These are phyloP conservation scores for Psephotus haematonotus DNA, from an alignment of 2,113 vertebrate species.

Conservation along the genomic window DNA sequence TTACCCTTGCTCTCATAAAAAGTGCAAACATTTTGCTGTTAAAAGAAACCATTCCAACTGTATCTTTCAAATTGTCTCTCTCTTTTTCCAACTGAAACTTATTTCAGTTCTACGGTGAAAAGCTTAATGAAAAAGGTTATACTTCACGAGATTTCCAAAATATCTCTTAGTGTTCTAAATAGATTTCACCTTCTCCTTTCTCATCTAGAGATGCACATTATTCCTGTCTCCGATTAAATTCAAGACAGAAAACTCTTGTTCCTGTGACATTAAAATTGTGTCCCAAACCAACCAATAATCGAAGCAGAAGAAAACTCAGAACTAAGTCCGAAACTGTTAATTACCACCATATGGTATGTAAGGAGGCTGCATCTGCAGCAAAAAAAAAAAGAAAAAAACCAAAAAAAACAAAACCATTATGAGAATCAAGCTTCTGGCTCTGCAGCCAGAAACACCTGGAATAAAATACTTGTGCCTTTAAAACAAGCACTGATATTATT, in stretches of 20 bases:
- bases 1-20: constrained; percentile 58
- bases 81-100: neutral
- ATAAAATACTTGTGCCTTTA: neutral
- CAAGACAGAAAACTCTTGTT: neutral
- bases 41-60: constrained; percentile 17
- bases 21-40: constrained; percentile 23
- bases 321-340: constrained; percentile 52
- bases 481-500: neutral
- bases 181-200: neutral
- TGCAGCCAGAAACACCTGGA: constrained; percentile 52
- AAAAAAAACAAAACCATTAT: neutral
- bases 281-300: neutral
- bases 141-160: neutral
- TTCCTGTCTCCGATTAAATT: constrained; percentile 17
- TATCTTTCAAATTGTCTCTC: constrained; percentile 7
- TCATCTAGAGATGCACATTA: neutral
- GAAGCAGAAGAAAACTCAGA: constrained; percentile 41
- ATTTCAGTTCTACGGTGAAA: neutral
- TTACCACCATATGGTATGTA: constrained; percentile 49
- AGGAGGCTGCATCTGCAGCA: neutral
- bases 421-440: neutral
- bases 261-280: constrained; percentile 40
- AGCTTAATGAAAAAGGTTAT: neutral
- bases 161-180: neutral
- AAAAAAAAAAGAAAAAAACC: neutral